Evolutionary conservation across 2,797 vertebrate genomes (phyloP).

Genomic region (Nasua narica): DNA sequence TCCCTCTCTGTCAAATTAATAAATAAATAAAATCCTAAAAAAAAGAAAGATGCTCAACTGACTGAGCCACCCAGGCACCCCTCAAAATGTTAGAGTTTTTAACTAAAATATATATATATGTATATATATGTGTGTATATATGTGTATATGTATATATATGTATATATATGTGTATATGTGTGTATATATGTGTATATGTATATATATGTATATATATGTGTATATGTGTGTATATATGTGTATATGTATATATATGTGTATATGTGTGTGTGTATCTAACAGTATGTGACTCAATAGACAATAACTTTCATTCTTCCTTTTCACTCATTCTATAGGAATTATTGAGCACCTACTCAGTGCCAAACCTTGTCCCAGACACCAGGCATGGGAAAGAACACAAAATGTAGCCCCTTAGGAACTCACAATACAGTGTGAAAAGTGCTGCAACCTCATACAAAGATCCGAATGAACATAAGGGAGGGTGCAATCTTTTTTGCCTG

Average conservation of each 20-base stretch:
- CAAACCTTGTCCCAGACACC: neutral
- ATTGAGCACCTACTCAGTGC: neutral
- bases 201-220: too few relatives aligned
- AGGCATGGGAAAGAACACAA: neutral
- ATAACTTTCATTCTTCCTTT: neutral
- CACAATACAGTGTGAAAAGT: neutral
- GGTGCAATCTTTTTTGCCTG: neutral
- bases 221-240: too few relatives aligned
- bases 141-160: too few relatives aligned
- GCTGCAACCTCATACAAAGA: neutral
- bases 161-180: neutral
- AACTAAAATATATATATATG: neutral
- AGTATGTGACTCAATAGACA: neutral
- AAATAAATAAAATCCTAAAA: too few relatives aligned
- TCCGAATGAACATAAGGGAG: neutral
- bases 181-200: neutral
- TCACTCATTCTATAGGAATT: neutral
- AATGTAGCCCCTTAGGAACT: neutral
- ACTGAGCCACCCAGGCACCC: neutral
- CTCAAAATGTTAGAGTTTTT: neutral
- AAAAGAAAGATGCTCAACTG: neutral
- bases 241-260: neutral
- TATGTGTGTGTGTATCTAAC: neutral
- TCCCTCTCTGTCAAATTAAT: too few relatives aligned
- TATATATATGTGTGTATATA: too few relatives aligned